Base-by-base conservation (phyloP, 2,797 vertebrate genomes). In the Yasuhikotakia modesta region DNA sequence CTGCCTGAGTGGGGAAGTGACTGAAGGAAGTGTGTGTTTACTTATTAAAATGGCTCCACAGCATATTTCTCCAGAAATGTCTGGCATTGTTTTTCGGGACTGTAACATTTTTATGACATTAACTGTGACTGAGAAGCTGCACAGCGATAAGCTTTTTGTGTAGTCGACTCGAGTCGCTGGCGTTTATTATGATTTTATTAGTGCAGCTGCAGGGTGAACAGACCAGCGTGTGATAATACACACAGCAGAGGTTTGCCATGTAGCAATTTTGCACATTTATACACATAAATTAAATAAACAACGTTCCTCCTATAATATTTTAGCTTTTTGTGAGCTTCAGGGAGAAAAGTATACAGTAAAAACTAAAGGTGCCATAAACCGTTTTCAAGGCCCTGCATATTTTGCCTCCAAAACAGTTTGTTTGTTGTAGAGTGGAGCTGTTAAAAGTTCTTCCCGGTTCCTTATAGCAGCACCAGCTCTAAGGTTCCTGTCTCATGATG, bases 11-110 rank as follows among this genome's bases (percentile, higher is more conserved):
- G 82, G 86, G 89, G 79, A 69, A 77, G 10, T 82, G 83, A 76
- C 72, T 83, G 81, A 89, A 92, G 91, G 90, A 92, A 91, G 88
- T 89, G 43, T 60, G 66, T 89, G 87, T 89, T 92, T 91, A 87
- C 86, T 87, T 88, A 82, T 60, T 88, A 87, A 87, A 87, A 63
- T 22, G 0, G 65, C 80, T 89, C 88, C 88, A 86, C 1, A 5
- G 58, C 85, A 81, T 79, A 81, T 85, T 88, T 82, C 84, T 86
- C 76, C 71, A 78, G 81, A 88, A 88, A 91, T 88, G 76, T 4
- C 27, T 27, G 27, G 27, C 27, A 27, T 43, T 43, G 39, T 43
- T 43, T 82, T 80, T 63, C 67, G 14, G 19, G 71, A 52, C 81
- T 57, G 55, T 86, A 81, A 65, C 85, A 88, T 85, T 88, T 86